A percentile compares a stretch with the other conserved stretches of the same genome.
phyloP scores from a whole-genome alignment of 2,113 vertebrate genomes.

The Octodon degus region DNA sequence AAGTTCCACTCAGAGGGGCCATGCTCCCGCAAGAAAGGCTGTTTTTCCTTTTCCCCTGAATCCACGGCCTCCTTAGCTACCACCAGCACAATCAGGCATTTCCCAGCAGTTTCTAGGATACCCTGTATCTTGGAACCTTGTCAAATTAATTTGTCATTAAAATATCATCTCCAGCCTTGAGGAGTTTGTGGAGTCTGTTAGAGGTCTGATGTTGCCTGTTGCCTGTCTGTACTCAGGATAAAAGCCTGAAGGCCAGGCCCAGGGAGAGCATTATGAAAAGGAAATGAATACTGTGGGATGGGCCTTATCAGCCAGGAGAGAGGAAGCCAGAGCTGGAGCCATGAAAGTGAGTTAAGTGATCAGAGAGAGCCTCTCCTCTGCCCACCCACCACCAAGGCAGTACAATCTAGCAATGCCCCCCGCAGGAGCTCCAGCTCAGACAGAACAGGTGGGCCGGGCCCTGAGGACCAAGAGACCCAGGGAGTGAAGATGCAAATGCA shows the following conservation, averaged over 20 bases:
- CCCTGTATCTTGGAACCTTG: neutral
- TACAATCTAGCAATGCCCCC: neutral
- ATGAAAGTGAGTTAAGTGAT: constrained; percentile 39
- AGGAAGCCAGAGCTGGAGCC: neutral
- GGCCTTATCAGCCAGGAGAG: neutral
- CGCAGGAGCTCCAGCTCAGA: neutral
- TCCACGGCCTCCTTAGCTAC: neutral
- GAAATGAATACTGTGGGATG: neutral
- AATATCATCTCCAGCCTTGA: neutral
- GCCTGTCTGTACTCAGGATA: neutral
- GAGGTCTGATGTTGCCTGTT: neutral
- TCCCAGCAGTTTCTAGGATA: neutral
- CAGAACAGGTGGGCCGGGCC: constrained; percentile 46
- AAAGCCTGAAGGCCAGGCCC: neutral
- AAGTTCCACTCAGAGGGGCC: neutral
- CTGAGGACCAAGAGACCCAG: neutral
- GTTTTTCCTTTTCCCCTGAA: neutral
- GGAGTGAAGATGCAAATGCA: neutral
- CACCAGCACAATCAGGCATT: neutral
- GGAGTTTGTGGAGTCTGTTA: neutral
- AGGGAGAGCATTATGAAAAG: constrained; percentile 6
- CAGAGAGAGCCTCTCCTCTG: neutral
- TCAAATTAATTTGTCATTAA: constrained; percentile 29
- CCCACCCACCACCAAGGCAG: neutral
- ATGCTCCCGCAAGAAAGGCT: neutral